These are phyloP conservation scores for Helobdella robusta DNA, from an alignment of 2,888 invertebrate species.

Conservation along the genomic window DNA sequence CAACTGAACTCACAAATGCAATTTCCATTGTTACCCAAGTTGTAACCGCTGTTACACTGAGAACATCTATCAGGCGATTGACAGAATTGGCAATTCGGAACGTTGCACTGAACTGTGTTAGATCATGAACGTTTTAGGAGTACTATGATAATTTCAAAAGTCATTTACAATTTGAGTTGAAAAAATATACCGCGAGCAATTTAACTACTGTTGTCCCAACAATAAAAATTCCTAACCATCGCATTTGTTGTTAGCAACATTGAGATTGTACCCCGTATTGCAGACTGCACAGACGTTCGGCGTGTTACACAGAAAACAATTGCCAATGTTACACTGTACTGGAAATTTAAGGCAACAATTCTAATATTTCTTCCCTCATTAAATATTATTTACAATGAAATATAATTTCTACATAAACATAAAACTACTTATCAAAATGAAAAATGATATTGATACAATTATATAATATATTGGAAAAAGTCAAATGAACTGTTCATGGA, in stretches of 20 bases:
- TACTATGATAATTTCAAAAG: too few species aligned
- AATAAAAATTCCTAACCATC: background rate
- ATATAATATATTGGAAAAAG: background rate
- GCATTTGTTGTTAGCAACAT: background rate
- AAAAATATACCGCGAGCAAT: background rate
- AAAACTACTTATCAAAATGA: too few species aligned
- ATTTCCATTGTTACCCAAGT: conserved; percentile 1
- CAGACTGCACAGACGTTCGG: conserved; percentile 1
- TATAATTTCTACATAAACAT: too few species aligned
- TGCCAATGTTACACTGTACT: conserved; percentile 11
- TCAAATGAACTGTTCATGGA: background rate
- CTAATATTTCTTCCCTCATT: too few species aligned
- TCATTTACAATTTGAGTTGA: too few species aligned
- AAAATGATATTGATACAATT: too few species aligned
- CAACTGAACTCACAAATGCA: background rate
- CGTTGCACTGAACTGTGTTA: conserved; percentile 22
- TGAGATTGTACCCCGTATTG: conserved; percentile 6
- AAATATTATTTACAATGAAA: too few species aligned
- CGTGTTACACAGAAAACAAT: conserved; percentile 1
- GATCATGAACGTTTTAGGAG: too few species aligned
- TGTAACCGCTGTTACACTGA: background rate
- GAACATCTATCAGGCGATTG: conserved; percentile 4
- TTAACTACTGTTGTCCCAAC: background rate
- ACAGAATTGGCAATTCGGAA: conserved; percentile 10
- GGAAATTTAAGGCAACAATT: too few species aligned